Base-by-base conservation (phyloP, 1,140 invertebrate genomes). In the Drosophila dunni region DNA sequence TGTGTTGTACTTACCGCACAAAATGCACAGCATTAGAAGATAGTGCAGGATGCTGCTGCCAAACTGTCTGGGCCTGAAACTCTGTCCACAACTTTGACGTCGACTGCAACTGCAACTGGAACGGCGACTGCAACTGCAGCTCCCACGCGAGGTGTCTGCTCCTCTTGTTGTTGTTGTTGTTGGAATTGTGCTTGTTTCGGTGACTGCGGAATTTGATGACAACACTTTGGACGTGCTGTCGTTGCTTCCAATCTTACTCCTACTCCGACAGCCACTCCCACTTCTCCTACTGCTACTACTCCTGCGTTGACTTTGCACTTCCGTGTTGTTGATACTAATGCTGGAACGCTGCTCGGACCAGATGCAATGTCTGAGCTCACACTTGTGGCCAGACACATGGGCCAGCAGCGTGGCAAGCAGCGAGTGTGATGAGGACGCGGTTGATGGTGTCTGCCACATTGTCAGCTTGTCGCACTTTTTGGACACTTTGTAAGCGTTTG, bases 371-470 rank as follows among this genome's bases (percentile, higher is more conserved):
- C 63, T 11, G 50, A 67, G 20, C 63, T 78, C 58, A 36, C 66
- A 73, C 51, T 64, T 72, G 45, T 82, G 78, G 44, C 63, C 40
- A 44, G 63, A 61, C 40, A 60, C 68, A 45, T 67, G 64, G 68
- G 75, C 48, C 20, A 53, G 42, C 57, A 20, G 42, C 44, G 46
- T 51, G 40, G 75, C 45, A 33, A 71, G 48, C 29, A 33, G 13
- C 63, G 61, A 81, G 79, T 83, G 72, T 83, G 83, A 88, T 86
- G 83, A 76, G 72, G 67, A 57, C 61, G 76, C 45, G 62, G 76
- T 78, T 86, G 83, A 86, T 86, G 88, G 76, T 61, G 79, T 79
- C 83, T 86, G 83, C 83, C 83, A 88, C 83, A 86, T 86, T 86
- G 83, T 83, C 83, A 83, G 53, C 76, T 68, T 33, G 58, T 63